These are phyloP conservation scores for Cephalopachus bancanus DNA, from an alignment of 2,797 vertebrate species.

Conservation along the genomic window DNA sequence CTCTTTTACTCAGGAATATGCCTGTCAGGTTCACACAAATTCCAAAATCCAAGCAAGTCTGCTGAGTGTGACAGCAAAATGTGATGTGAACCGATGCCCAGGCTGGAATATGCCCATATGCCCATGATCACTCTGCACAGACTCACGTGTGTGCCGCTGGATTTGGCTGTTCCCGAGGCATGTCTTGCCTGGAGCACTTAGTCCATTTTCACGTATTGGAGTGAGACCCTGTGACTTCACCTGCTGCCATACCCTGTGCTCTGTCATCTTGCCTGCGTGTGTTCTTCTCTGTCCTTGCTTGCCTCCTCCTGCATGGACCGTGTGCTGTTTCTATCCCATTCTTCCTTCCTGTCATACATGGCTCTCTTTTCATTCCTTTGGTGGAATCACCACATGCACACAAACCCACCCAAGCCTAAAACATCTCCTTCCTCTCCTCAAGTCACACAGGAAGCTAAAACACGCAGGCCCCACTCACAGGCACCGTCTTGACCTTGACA, in stretches of 20 bases:
- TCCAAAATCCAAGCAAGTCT: background rate
- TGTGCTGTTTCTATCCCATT: accelerated
- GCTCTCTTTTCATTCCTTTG: background rate
- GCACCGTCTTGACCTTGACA: accelerated
- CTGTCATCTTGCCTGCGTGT: accelerated
- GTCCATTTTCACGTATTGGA: background rate
- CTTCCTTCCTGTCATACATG: background rate
- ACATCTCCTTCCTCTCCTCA: background rate
- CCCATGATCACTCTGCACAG: no score
- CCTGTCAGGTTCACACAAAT: accelerated
- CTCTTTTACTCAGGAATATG: background rate
- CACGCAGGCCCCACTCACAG: no score
- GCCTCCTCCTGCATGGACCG: accelerated
- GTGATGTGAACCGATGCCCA: accelerated
- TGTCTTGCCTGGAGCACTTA: no score
- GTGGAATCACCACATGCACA: accelerated
- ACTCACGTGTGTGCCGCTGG: accelerated
- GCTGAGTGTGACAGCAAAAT: background rate
- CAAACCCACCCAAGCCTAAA: background rate
- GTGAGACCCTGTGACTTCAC: accelerated
- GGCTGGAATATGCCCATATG: accelerated
- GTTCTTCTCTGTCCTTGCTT: background rate
- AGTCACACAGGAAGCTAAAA: accelerated
- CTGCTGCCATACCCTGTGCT: accelerated
- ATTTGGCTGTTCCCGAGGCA: accelerated